Base-by-base conservation (phyloP, 2,888 invertebrate genomes). In the Chelonus formosanus region DNA sequence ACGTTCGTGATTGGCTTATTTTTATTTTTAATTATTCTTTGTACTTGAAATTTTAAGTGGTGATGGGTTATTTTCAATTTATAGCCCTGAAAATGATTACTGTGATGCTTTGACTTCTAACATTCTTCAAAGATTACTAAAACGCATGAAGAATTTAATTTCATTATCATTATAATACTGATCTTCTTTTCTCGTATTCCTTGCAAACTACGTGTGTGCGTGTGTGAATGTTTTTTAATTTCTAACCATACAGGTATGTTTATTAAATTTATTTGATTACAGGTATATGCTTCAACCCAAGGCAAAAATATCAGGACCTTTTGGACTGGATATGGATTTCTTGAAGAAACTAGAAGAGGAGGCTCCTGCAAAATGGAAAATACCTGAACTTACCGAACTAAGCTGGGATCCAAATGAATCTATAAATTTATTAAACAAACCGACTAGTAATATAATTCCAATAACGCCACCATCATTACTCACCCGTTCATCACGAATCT, bases 321-420 rank as follows among this genome's bases (percentile, higher is more conserved):
- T 93, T 83, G 89, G 91, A 0, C 86, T 96, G 56, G 94, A 95
- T 82, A 89, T 90, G 20, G 88, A 90, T 65, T 86, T 92, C 68
- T 87, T 94, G 73, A 89, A 89, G 40, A 88, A 89, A 73, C 87
- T 94, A 58, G 94, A 94, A 80, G 69, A 73, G 10, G 77, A 72
- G 54, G 82, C 81, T 3, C 84, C 84, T 3, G 83, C 80, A 3
- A 80, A 80, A 67, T 81, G 79, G 70, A 76, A 77, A 60, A 79
- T 80, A 69, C 85, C 85, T 4, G 78, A 84, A 68, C 80, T 88
- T 47, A 75, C 83, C 36, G 85, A 86, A 47, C 77, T 81, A 8
- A 75, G 72, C 63, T 70, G 81, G 61, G 81, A 82, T 72, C 59
- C 80, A 3, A 76, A 76, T 31, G 81, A 80, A 63, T 43, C 75